Percentiles rank a stretch among this genome's conserved stretches.
phyloP scores from a whole-genome alignment of 2,888 invertebrate genomes.

The Catocala fraxini region DNA sequence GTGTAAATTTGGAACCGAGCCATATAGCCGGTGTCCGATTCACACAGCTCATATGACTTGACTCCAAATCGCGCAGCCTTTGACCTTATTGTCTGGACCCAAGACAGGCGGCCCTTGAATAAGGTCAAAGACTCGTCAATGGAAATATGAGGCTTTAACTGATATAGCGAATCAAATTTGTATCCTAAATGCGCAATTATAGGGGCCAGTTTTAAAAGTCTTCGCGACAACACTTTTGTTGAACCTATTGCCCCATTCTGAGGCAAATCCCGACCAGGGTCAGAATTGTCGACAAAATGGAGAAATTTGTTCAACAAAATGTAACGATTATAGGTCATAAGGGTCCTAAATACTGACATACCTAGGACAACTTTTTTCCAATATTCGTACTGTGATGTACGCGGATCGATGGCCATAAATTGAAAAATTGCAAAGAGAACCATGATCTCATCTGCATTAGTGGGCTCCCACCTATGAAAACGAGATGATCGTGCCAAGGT shows the following conservation, averaged over 20 bases:
- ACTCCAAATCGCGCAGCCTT: too few species aligned
- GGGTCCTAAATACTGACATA: slow-evolving; percentile 12
- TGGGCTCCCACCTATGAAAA: slow-evolving; percentile 2
- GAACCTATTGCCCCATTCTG: not conserved
- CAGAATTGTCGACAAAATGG: slow-evolving; percentile 28
- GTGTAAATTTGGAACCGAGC: too few species aligned
- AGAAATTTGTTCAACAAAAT: slow-evolving; percentile 36
- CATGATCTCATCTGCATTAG: not conserved
- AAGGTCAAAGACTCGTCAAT: slow-evolving; percentile 47
- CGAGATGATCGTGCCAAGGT: slow-evolving; percentile 21
- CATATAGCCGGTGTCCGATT: too few species aligned
- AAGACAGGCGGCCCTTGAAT: slow-evolving; percentile 14
- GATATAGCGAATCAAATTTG: slow-evolving; percentile 16
- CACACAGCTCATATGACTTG: too few species aligned
- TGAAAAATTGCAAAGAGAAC: slow-evolving; percentile 30
- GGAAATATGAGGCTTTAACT: slow-evolving; percentile 16
- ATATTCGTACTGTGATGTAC: too few species aligned
- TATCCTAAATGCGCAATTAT: slow-evolving; percentile 29
- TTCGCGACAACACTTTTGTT: slow-evolving; percentile 11
- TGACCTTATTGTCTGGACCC: not conserved
- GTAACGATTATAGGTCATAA: slow-evolving; percentile 34
- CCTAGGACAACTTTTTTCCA: too few species aligned
- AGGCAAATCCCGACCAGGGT: slow-evolving; percentile 11
- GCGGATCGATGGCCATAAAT: not conserved
- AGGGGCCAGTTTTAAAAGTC: slow-evolving; percentile 14